phyloP scores from a whole-genome alignment of 37 sponge, comb jelly and placozoan species.

The Lycopodina hypogea region DNA sequence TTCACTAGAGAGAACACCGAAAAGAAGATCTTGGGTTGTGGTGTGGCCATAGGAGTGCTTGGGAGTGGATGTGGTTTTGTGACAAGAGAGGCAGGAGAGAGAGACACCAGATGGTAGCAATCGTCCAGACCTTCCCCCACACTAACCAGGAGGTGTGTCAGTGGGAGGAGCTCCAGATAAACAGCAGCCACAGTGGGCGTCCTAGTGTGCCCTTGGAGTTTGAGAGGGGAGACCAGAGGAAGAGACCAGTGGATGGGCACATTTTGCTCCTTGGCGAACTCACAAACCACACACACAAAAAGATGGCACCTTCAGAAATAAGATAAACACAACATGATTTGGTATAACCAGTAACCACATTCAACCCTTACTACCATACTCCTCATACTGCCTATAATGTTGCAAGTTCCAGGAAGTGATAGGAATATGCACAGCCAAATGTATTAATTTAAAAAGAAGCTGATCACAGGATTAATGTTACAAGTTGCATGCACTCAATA shows the following conservation, averaged over 20 bases:
- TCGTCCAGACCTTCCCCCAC: constrained; percentile 22
- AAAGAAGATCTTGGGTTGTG: constrained; percentile 7
- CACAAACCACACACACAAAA: constrained; percentile 25
- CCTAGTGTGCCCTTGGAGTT: not conserved
- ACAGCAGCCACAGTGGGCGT: constrained; percentile 9
- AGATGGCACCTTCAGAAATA: constrained; percentile 35
- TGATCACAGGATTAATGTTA: too few species aligned
- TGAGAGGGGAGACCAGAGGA: constrained; percentile 52
- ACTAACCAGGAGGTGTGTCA: constrained; percentile 28
- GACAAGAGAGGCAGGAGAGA: not conserved
- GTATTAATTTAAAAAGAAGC: too few species aligned
- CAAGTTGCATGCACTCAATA: too few species aligned
- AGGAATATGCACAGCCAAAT: too few species aligned
- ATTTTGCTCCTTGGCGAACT: constrained; percentile 29
- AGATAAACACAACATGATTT: not conserved
- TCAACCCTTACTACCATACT: too few species aligned
- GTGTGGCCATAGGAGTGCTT: not conserved
- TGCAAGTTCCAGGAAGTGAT: too few species aligned
- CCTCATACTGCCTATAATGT: too few species aligned
- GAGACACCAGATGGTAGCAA: constrained; percentile 24
- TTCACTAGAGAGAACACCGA: not conserved
- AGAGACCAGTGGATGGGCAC: constrained; percentile 13
- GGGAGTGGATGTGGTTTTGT: not conserved
- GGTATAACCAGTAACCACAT: too few species aligned
- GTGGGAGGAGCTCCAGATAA: constrained; percentile 25